Base-by-base conservation (phyloP, 2,888 invertebrate genomes). In the Drosophila algonquin region DNA sequence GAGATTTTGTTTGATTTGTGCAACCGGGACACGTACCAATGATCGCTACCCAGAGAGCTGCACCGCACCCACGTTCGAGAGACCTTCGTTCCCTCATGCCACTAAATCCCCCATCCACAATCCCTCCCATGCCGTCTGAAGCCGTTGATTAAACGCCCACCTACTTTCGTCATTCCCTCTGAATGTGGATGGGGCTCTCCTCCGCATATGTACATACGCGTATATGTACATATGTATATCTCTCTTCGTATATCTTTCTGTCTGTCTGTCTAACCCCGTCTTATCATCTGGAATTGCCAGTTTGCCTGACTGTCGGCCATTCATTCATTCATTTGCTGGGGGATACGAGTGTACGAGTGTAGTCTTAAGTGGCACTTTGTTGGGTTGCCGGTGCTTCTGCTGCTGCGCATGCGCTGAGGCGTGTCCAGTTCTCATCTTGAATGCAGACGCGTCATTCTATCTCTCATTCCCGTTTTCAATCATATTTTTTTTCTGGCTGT, bases 101-200 rank as follows among this genome's bases (percentile, higher is more conserved):
- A 40, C 40, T 40, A 14, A 14, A 40, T 7, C 6, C 40, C 6
- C 2, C 47, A 56, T 46, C 30, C 45, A 57, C 40, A 0, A 40
- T 40, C 2, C 40, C 40, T 14, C 6, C 2, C 40, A 40, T 40
- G 14, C 40, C 14, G 40, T 53, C 46, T 44, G 44, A 50, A 53
- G 51, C 44, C 47, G 75, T 59, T 78, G 79, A 81, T 76, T 81
- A 72, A 72, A 81, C 80, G 82, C 82, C 80, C 82, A 80, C 77
- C 79, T 81, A 81, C 80, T 79, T 80, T 80, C 79, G 27, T 58
- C 59, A 48, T 40, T 58, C 47, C 27, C 14, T 40, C 40, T 40
- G 40, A 40, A 40, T 40, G 40, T 40, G 40, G 14, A 14, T 40
- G 40, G 14, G 7, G 14, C 14, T 14, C 40, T 40, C 40, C 40